Conservation (phyloP, 2,113 vertebrate genomes). For the Leuciscus idus region DNA sequence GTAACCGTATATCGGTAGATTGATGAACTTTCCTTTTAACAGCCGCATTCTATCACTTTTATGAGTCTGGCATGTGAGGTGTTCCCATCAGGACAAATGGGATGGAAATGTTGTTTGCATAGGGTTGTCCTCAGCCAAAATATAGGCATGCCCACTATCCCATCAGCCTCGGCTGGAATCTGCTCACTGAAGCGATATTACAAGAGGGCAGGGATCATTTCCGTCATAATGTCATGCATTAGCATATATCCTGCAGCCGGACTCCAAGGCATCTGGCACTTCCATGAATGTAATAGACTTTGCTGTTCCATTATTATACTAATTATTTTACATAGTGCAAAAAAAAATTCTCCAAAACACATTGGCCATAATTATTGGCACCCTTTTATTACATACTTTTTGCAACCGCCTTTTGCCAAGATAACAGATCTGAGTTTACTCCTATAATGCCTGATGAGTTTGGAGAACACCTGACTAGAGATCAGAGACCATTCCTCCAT, state of each 20-base stretch:
- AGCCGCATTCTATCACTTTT: slow-evolving; percentile 46
- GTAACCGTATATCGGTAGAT: slow-evolving; percentile 31
- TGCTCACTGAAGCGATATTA: slow-evolving; percentile 44
- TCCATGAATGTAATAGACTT: not conserved
- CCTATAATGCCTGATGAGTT: too few species aligned
- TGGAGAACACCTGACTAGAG: too few species aligned
- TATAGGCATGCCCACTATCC: slow-evolving; percentile 1
- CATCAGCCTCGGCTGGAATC: slow-evolving; percentile 16
- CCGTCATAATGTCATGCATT: slow-evolving; percentile 37
- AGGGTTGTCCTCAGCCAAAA: slow-evolving; percentile 31
- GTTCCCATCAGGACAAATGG: slow-evolving; percentile 45
- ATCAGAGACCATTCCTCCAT: too few species aligned
- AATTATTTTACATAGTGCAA: not conserved
- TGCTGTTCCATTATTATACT: not conserved
- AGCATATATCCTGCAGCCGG: slow-evolving; percentile 34
- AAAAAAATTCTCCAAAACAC: too few species aligned
- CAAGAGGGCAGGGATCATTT: slow-evolving; percentile 48
- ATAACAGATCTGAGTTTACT: too few species aligned
- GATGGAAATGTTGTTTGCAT: slow-evolving; percentile 53
- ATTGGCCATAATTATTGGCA: too few species aligned
- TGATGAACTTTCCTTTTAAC: slow-evolving; percentile 43
- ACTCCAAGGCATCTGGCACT: slow-evolving; percentile 24
- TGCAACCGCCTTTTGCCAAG: too few species aligned
- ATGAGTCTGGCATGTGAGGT: slow-evolving; percentile 20
- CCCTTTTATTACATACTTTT: too few species aligned